phyloP scores from a whole-genome alignment of 2,888 invertebrate species.

The Hylaea fasciaria region DNA sequence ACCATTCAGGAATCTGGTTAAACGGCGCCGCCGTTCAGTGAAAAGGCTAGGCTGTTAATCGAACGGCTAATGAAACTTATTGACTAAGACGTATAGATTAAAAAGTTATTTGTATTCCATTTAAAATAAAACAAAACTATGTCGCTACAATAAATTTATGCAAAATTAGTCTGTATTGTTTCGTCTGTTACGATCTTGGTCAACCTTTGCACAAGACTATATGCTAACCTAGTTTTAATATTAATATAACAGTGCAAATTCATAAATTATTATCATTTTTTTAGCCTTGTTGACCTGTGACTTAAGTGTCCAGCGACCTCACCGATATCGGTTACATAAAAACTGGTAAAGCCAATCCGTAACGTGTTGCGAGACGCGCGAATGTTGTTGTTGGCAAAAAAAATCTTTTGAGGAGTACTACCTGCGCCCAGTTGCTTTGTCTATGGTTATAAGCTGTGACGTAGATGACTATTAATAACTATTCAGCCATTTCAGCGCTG shows the following conservation, averaged over 20 bases:
- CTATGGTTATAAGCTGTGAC: too few relatives aligned
- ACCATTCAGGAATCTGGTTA: too few relatives aligned
- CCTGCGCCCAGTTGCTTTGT: too few relatives aligned
- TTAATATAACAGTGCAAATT: not conserved
- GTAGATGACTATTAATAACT: too few relatives aligned
- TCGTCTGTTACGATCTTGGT: not conserved
- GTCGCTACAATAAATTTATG: not conserved
- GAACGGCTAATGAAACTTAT: too few relatives aligned
- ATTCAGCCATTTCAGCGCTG: too few relatives aligned
- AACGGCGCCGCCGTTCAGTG: too few relatives aligned
- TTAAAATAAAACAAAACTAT: not conserved
- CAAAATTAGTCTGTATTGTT: not conserved
- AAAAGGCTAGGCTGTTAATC: too few relatives aligned
- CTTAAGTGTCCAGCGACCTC: not conserved
- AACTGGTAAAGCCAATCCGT: conserved; percentile 1
- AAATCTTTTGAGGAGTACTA: too few relatives aligned
- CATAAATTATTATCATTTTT: not conserved
- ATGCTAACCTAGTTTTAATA: conserved; percentile 8
- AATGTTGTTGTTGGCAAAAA: not conserved
- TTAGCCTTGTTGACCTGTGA: conserved; percentile 7
- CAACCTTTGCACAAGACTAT: conserved; percentile 1
- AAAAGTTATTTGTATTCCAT: too few relatives aligned
- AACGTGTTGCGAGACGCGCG: not conserved
- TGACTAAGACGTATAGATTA: too few relatives aligned
- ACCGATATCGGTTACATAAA: conserved; percentile 7